A percentile compares a stretch with the other conserved stretches of the same genome.
Evolutionary conservation across 2,888 invertebrate genomes (phyloP).

Genomic region (Noctua pronuba): DNA sequence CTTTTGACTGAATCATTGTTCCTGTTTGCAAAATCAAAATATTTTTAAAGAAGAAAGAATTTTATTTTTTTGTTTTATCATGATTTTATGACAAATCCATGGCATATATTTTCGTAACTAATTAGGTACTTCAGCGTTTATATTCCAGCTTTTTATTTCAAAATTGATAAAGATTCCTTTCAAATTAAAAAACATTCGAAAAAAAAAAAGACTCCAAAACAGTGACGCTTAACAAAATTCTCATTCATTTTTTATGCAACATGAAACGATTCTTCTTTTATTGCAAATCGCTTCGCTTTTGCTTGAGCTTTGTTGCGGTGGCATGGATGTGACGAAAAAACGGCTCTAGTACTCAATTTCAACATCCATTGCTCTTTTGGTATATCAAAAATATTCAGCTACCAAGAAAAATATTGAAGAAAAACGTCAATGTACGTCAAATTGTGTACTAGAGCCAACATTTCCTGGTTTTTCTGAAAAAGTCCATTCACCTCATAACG

Average conservation of each 20-base stretch:
- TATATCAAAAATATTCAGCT: background rate
- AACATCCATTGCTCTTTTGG: conserved; percentile 49
- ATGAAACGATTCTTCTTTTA: conserved; percentile 66
- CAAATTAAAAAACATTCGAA: no score
- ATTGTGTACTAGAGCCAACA: conserved; percentile 50
- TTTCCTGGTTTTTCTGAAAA: conserved; percentile 42
- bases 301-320: conserved; percentile 87
- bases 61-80: background rate
- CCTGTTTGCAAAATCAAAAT: background rate
- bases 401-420: background rate
- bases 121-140: background rate
- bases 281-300: conserved; percentile 87
- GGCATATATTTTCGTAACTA: background rate
- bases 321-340: conserved; percentile 77
- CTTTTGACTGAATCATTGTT: conserved; percentile 36
- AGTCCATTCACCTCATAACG: conserved; percentile 80
- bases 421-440: conserved; percentile 21
- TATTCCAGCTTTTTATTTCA: background rate
- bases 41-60: background rate
- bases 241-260: conserved; percentile 49
- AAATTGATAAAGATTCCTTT: background rate
- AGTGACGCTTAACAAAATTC: conserved; percentile 71
- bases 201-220: conserved; percentile 67
- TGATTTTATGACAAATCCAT: conserved; percentile 11
- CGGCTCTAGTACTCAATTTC: conserved; percentile 46